phyloP scores from a whole-genome alignment of 2,797 vertebrate species.

The Etheostoma perlongum region DNA sequence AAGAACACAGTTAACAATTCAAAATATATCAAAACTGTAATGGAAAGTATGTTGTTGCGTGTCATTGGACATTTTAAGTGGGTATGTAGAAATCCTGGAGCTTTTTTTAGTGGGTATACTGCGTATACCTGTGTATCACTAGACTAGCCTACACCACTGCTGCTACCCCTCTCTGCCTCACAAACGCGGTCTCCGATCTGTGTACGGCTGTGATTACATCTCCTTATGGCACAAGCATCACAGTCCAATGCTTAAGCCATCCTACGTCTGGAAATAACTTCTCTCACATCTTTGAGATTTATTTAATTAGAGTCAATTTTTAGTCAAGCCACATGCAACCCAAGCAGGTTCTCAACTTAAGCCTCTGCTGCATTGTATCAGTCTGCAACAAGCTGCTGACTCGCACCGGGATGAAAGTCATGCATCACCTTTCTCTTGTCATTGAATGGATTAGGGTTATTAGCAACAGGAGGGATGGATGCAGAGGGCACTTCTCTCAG shows the following conservation, averaged over 20 bases:
- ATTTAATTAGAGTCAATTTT: conserved; percentile 64
- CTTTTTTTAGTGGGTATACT: too few species aligned
- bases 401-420: conserved; percentile 20
- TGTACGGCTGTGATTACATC: conserved; percentile 8
- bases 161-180: not conserved
- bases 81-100: too few species aligned
- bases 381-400: conserved; percentile 23
- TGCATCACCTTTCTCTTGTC: conserved; percentile 34
- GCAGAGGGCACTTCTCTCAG: conserved; percentile 21
- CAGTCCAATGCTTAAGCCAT: conserved; percentile 12
- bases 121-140: too few species aligned
- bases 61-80: too few species aligned
- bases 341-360: conserved; percentile 25
- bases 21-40: too few species aligned
- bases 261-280: conserved; percentile 4
- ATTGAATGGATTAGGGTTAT: conserved; percentile 35
- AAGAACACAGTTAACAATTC: too few species aligned
- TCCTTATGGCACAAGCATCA: not conserved
- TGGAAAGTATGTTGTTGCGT: too few species aligned
- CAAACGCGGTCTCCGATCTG: not conserved
- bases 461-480: conserved; percentile 36
- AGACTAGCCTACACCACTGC: too few species aligned
- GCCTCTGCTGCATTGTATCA: conserved; percentile 30
- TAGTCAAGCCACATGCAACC: conserved; percentile 24
- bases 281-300: conserved; percentile 44